phyloP scores from a whole-genome alignment of 2,113 vertebrate genomes.

The Phycodurus eques region DNA sequence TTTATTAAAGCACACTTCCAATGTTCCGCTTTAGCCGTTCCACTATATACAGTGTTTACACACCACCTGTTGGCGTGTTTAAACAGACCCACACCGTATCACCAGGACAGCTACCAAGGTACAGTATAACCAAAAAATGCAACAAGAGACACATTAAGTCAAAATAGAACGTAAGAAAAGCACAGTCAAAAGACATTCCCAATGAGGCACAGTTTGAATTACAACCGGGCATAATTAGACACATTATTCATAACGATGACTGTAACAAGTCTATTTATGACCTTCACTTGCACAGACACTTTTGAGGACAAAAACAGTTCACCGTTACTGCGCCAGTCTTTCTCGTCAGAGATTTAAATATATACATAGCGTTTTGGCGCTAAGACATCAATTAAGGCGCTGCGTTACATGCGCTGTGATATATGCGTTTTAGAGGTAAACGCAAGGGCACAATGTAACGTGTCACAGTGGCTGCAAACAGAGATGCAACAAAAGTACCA shows the following conservation, averaged over 20 bases:
- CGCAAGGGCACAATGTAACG: constrained; percentile 46
- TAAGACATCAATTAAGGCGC: constrained; percentile 39
- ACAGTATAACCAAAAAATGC: background rate
- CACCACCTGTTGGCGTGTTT: background rate
- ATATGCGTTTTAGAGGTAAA: constrained; percentile 34
- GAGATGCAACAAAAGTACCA: constrained; percentile 48
- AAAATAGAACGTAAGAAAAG: background rate
- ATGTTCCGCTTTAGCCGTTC: background rate
- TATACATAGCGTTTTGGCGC: constrained; percentile 23
- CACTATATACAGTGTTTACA: background rate
- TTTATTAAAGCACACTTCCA: constrained; percentile 42
- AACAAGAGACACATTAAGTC: constrained; percentile 9
- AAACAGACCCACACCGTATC: background rate
- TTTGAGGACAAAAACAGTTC: constrained; percentile 29
- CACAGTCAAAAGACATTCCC: constrained; percentile 5
- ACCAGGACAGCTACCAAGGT: background rate
- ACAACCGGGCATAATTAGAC: constrained; percentile 30
- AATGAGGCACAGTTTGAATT: constrained; percentile 34
- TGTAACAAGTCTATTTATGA: constrained; percentile 17
- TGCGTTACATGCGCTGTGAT: constrained; percentile 36
- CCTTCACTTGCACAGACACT: constrained; percentile 15
- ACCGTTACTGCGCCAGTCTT: constrained; percentile 33
- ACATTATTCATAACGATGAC: constrained; percentile 33
- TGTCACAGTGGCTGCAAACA: constrained; percentile 41
- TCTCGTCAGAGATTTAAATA: constrained; percentile 18